phyloP scores from a whole-genome alignment of 2,888 invertebrate species.

The Cephalotes varians region DNA sequence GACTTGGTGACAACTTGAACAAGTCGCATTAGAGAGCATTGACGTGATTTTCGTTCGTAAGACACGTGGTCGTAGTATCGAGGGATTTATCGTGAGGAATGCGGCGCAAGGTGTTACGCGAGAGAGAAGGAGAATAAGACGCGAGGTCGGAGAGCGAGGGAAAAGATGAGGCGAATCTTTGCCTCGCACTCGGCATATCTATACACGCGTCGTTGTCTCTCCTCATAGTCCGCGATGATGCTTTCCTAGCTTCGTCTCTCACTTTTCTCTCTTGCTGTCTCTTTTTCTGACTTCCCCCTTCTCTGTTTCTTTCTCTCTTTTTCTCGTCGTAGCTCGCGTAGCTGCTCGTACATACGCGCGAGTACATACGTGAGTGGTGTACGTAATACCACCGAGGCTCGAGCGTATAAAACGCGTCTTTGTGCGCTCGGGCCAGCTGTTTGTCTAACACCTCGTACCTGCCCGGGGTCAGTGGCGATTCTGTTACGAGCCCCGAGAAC shows the following conservation, averaged over 20 bases:
- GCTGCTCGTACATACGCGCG: constrained; percentile 50
- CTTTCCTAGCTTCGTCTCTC: constrained; percentile 30
- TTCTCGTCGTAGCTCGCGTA: constrained; percentile 14
- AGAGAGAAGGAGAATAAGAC: constrained; percentile 65
- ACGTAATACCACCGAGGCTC: constrained; percentile 58
- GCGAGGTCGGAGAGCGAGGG: constrained; percentile 62
- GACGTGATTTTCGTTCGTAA: constrained; percentile 59
- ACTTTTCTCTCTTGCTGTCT: neutral
- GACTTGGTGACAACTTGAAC: neutral
- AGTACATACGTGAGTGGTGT: constrained; percentile 60
- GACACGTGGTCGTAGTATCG: constrained; percentile 62
- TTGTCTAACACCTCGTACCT: constrained; percentile 79
- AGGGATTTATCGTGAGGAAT: constrained; percentile 70
- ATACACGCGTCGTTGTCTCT: constrained; percentile 59
- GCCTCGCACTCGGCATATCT: constrained; percentile 65
- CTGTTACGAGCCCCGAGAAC: constrained; percentile 71
- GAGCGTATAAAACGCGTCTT: constrained; percentile 76
- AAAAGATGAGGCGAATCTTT: constrained; percentile 62
- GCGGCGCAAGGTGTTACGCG: constrained; percentile 75
- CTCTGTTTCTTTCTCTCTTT: neutral
- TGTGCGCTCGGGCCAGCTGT: constrained; percentile 76
- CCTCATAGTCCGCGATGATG: constrained; percentile 58
- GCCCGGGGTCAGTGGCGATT: constrained; percentile 77
- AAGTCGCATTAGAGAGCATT: neutral
- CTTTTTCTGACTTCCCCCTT: constrained; percentile 30